Evolutionary conservation across 2,113 vertebrate species (phyloP).

Genomic region (Addax nasomaculatus): DNA sequence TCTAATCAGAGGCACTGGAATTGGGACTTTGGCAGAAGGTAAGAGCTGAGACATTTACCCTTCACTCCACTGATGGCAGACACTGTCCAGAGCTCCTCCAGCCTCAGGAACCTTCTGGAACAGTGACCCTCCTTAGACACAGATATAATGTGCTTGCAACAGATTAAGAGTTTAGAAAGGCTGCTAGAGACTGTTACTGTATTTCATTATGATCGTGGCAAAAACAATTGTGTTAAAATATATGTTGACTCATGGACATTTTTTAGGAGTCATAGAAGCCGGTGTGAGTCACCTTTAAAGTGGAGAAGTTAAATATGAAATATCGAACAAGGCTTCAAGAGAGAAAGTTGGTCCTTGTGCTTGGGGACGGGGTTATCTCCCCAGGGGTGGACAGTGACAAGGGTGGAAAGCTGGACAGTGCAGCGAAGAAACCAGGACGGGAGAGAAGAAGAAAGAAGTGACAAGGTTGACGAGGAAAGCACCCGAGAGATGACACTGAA

Average conservation of each 20-base stretch:
- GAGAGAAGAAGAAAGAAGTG: not conserved
- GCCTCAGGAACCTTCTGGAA: not conserved
- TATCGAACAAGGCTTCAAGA: not conserved
- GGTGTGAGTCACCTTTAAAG: not conserved
- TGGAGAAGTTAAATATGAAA: not conserved
- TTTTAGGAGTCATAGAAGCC: not conserved
- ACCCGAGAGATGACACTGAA: not conserved
- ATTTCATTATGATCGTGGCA: not conserved
- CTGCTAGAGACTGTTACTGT: not conserved
- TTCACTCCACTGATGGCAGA: not conserved
- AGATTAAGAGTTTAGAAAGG: not conserved
- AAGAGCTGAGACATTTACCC: not conserved
- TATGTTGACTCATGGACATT: not conserved
- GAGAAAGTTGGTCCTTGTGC: not conserved
- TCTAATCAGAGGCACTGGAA: not conserved
- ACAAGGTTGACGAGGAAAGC: not conserved
- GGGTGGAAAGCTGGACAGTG: not conserved
- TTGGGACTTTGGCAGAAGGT: not conserved
- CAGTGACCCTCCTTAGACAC: not conserved
- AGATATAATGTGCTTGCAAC: too few species aligned
- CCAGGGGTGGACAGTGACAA: accelerated
- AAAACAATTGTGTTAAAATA: not conserved
- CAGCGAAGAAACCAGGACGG: not conserved
- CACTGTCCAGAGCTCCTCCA: not conserved
- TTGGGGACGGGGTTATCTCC: not conserved